Conservation (phyloP, 2,797 vertebrate species). For the Cryptoprocta ferox region DNA sequence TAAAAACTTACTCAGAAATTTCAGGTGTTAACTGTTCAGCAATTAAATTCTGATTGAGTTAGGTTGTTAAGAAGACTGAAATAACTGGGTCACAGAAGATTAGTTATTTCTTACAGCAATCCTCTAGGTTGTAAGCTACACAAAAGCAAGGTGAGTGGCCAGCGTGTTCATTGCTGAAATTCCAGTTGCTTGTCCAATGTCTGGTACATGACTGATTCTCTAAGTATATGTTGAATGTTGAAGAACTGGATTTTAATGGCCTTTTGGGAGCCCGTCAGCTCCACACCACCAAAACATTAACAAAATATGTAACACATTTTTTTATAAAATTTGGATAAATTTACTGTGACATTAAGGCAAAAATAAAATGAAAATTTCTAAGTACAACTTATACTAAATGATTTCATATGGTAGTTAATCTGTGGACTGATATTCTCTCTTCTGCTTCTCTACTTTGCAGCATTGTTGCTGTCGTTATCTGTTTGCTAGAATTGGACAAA, state of each 20-base stretch:
- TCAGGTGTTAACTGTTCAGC: neutral
- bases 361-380: slow-evolving; percentile 19
- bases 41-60: neutral
- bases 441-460: neutral
- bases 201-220: neutral
- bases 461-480: neutral
- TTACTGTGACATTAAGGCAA: neutral
- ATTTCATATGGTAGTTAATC: neutral
- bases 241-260: neutral
- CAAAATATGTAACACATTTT: neutral
- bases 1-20: neutral
- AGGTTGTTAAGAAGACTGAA: neutral
- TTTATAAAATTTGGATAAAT: neutral
- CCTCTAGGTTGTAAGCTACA: neutral
- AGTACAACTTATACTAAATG: neutral
- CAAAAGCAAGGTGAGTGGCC: neutral
- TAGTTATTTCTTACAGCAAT: neutral
- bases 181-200: neutral
- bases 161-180: neutral
- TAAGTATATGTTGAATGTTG: neutral
- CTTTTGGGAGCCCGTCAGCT: neutral
- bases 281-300: neutral
- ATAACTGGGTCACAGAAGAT: neutral
- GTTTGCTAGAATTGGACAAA: neutral
- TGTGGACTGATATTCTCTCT: neutral